These are phyloP conservation scores for Chrysolina haemoptera DNA, from an alignment of 2,888 invertebrate species.

Conservation along the genomic window DNA sequence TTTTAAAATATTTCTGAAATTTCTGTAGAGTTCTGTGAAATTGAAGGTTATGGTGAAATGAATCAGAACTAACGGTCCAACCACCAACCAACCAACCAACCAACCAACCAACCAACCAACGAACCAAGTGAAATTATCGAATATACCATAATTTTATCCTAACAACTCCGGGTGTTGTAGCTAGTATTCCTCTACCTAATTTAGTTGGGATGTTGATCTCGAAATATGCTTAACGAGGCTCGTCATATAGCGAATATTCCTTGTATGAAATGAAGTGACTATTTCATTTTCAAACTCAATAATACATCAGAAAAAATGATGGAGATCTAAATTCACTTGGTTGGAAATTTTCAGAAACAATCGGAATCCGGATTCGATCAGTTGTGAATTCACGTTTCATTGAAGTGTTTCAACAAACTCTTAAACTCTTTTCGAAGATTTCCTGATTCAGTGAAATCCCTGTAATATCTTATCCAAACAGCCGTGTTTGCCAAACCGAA, in stretches of 20 bases:
- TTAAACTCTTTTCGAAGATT: constrained; percentile 1
- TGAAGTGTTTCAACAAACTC: constrained; percentile 14
- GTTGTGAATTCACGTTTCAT: not conserved
- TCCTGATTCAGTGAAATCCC: not conserved
- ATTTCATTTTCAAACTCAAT: not conserved
- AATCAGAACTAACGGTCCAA: no score
- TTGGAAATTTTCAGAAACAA: not conserved
- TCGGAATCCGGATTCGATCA: not conserved
- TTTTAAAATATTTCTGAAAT: no score
- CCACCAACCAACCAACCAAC: no score
- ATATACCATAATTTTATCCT: no score
- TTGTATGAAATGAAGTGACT: not conserved
- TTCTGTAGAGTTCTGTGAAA: no score
- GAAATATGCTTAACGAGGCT: not conserved
- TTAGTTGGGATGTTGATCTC: no score
- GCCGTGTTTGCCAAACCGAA: constrained; percentile 12
- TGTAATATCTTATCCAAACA: constrained; percentile 12
- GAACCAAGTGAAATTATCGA: no score
- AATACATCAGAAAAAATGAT: not conserved
- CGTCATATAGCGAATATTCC: not conserved
- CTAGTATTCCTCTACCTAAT: no score
- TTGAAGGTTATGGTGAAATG: no score
- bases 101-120: no score
- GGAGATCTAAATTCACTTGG: not conserved
- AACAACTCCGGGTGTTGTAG: no score